Percentiles rank a stretch among this genome's conserved stretches.
Evolutionary conservation across 2,113 vertebrate genomes (phyloP).

Genomic region (Corythornis vintsioides): DNA sequence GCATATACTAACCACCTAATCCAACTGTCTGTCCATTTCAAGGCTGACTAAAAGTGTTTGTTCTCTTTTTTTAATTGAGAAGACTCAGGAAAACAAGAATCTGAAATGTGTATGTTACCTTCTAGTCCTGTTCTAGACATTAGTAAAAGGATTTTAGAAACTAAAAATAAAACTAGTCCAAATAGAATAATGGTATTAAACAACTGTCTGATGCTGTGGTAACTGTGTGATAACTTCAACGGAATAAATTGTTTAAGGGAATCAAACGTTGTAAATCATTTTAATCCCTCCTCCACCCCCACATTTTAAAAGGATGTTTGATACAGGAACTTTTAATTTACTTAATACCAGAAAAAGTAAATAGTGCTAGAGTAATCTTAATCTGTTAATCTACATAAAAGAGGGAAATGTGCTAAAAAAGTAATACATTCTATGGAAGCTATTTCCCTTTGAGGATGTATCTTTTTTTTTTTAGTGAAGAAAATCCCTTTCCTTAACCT

Average conservation of each 20-base stretch:
- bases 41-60: neutral
- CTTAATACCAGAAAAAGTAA: neutral
- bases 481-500: neutral
- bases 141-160: neutral
- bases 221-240: neutral
- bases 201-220: neutral
- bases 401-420: neutral
- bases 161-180: neutral
- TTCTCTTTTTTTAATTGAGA: neutral
- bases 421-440: neutral
- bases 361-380: neutral
- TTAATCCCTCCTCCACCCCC: fast-evolving
- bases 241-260: neutral
- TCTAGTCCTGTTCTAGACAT: neutral
- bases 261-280: neutral
- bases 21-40: neutral
- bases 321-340: neutral
- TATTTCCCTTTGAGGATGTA: neutral
- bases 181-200: neutral
- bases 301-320: neutral
- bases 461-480: neutral
- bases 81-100: neutral
- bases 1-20: neutral
- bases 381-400: neutral
- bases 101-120: neutral